Base-by-base conservation (phyloP, 2,113 vertebrate species). In the Apaloderma vittatum region DNA sequence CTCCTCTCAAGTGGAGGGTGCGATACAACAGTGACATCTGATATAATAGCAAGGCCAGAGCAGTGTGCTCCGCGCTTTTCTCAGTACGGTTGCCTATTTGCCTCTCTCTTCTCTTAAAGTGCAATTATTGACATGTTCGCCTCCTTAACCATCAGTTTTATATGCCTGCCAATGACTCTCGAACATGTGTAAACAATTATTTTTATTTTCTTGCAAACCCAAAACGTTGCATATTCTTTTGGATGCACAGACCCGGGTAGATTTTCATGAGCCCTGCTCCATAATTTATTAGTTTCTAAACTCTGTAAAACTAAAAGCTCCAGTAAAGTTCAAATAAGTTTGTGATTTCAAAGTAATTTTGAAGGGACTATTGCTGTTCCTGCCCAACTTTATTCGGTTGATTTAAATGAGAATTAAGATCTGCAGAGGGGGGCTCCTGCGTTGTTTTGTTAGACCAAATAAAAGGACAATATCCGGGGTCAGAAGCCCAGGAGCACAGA, bases 231-330 rank as follows among this genome's bases (percentile, higher is more conserved):
- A 93, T 94, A 95, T 96, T 95, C 95, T 88, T 95, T 59, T 22
- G 83, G 86, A 92, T 70, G 74, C 34, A 45, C 20, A 1, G 87
- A 84, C 85, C 14, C 1, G 30, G 66, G 83, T 49, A 68, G 68
- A 27, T 97, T 97, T 97, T 97, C 97, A 97, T 95, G 93, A 97
- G 97, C 93, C 72, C 74, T 83, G 90, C 55, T 90, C 66, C 91
- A 83, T 96, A 97, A 95, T 97, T 97, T 97, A 97, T 97, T 89
- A 78, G 95, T 96, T 97, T 95, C 92, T 68, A 93, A 97, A 97
- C 95, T 97, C 96, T 97, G 97, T 97, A 97, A 97, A 97, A 96
- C 91, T 81, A 95, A 97, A 86, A 92, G 63, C 77, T 76, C 95
- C 95, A 96, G 93, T 97, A 96, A 97, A 97, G 90, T 97, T 96